phyloP scores from a whole-genome alignment of 2,113 vertebrate species.

The Nyctereutes procyonoides region DNA sequence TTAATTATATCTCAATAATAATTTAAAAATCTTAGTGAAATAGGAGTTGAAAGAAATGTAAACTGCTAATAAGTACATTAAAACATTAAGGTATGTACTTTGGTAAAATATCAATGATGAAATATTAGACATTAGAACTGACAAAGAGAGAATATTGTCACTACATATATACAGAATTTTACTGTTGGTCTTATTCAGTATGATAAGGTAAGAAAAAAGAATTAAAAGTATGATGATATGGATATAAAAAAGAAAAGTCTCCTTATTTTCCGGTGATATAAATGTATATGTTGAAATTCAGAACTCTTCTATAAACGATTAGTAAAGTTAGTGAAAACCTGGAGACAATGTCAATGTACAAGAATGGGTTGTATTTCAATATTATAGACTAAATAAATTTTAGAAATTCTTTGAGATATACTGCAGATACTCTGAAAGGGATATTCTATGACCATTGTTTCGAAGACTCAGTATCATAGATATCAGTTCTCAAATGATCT shows the following conservation, averaged over 20 bases:
- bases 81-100: background rate
- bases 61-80: background rate
- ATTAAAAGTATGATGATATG: background rate
- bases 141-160: background rate
- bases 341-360: background rate
- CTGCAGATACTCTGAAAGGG: background rate
- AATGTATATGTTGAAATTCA: background rate
- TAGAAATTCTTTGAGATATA: background rate
- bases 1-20: background rate
- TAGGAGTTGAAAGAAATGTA: background rate
- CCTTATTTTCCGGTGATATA: background rate
- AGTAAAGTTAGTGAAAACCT: background rate
- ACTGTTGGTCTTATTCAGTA: background rate
- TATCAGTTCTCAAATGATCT: background rate
- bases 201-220: background rate
- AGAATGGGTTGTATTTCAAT: background rate
- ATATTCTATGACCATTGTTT: background rate
- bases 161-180: background rate
- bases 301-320: background rate
- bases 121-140: background rate
- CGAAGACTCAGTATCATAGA: background rate
- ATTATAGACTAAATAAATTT: background rate
- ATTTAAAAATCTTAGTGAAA: background rate
- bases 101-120: background rate
- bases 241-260: background rate